These are phyloP conservation scores for Nomada hirtipes DNA, from an alignment of 2,888 invertebrate species.

Conservation along the genomic window DNA sequence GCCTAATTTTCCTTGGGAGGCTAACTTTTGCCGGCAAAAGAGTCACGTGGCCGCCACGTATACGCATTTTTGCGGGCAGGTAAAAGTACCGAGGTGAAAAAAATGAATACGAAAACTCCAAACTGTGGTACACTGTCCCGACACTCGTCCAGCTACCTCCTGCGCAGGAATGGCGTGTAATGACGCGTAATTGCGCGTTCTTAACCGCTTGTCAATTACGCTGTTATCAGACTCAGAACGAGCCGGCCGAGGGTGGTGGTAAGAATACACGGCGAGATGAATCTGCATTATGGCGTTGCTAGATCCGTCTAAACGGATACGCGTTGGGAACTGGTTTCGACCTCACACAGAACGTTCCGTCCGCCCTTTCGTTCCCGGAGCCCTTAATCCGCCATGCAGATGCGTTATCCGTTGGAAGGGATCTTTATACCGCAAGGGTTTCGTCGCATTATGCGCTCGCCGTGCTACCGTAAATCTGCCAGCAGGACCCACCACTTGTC, in stretches of 20 bases:
- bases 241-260: neutral
- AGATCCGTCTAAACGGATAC: constrained; percentile 58
- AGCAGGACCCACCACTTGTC: constrained; percentile 53
- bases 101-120: too few relatives aligned
- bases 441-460: constrained; percentile 52
- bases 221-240: constrained; percentile 39
- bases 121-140: neutral
- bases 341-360: constrained; percentile 60
- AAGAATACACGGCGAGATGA: constrained; percentile 31
- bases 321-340: constrained; percentile 58
- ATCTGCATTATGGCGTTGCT: constrained; percentile 55
- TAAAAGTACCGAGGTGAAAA: neutral
- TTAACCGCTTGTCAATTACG: constrained; percentile 59
- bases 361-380: constrained; percentile 49
- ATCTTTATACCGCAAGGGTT: constrained; percentile 42
- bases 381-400: constrained; percentile 65
- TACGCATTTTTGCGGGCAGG: too few relatives aligned
- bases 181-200: constrained; percentile 57
- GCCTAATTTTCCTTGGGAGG: too few relatives aligned
- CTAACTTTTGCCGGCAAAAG: too few relatives aligned
- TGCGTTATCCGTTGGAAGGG: constrained; percentile 54
- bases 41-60: too few relatives aligned
- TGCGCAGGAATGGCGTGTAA: constrained; percentile 43
- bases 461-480: constrained; percentile 62
- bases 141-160: neutral